Percentiles rank a stretch among this genome's conserved stretches.
Conservation (phyloP, 2,888 invertebrate species). For the Oscheius sp. region DNA sequence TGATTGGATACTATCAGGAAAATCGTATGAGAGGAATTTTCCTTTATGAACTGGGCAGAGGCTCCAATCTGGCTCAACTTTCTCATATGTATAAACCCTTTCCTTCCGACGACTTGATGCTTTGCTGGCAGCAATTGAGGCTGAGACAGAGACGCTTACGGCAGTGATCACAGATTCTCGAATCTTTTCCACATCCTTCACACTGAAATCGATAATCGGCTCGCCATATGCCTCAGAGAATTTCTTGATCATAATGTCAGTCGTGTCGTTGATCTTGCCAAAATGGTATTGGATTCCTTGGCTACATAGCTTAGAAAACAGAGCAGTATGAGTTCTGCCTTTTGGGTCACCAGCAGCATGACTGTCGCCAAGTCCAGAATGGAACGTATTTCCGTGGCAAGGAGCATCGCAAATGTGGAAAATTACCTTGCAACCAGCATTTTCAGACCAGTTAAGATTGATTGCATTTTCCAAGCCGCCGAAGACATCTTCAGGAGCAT, state of each 20-base stretch:
- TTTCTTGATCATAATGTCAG: constrained; percentile 26
- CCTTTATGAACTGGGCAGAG: not conserved
- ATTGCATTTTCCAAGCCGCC: constrained; percentile 23
- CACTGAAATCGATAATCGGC: constrained; percentile 30
- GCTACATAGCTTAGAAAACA: not conserved
- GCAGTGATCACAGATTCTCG: constrained; percentile 18
- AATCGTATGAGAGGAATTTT: not conserved
- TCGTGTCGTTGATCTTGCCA: constrained; percentile 25
- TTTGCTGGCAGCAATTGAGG: not conserved
- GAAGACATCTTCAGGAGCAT: constrained; percentile 31
- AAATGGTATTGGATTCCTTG: constrained; percentile 28
- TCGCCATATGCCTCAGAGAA: constrained; percentile 31
- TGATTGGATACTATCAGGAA: not conserved
- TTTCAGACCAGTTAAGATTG: constrained; percentile 16
- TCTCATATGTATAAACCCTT: not conserved
- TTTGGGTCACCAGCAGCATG: constrained; percentile 26
- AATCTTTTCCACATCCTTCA: constrained; percentile 28
- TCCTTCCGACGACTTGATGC: not conserved
- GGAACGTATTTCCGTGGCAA: constrained; percentile 24
- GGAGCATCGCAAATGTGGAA: constrained; percentile 32
- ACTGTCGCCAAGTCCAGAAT: not conserved
- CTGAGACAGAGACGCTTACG: constrained; percentile 15
- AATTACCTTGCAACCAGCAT: constrained; percentile 9
- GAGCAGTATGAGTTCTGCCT: not conserved
- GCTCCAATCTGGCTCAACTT: not conserved